phyloP scores from a whole-genome alignment of 2,797 vertebrate genomes.

The Cirrhinus molitorella region DNA sequence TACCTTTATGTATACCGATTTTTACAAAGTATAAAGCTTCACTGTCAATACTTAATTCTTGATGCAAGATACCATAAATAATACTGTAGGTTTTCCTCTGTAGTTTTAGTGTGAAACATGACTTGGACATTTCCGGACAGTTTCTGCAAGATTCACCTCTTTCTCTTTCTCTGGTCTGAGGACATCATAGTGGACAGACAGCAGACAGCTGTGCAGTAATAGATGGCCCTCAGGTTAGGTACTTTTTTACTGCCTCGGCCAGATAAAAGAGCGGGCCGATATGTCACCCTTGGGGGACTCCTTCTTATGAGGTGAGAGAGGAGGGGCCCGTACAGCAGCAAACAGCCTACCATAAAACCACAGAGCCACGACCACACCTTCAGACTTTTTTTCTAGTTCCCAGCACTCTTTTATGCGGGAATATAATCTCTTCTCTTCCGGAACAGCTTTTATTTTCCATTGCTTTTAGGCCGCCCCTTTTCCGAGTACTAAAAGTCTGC shows the following conservation, averaged over 20 bases:
- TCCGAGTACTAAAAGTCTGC: neutral
- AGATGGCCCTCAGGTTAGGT: conserved; percentile 49
- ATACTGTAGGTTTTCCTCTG: too few species aligned
- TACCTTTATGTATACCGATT: too few species aligned
- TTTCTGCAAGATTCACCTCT: neutral
- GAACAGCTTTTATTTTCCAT: conserved; percentile 19
- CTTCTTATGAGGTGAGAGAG: conserved; percentile 2
- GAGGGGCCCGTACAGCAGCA: conserved; percentile 5
- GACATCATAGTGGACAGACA: conserved; percentile 84
- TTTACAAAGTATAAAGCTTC: too few species aligned
- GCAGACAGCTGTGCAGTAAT: conserved; percentile 75
- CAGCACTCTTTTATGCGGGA: neutral
- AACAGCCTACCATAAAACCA: conserved; percentile 48
- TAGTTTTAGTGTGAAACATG: neutral
- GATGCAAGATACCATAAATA: too few species aligned
- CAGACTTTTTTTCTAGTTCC: conserved; percentile 5
- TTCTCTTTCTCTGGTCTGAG: conserved; percentile 38
- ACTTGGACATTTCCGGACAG: neutral
- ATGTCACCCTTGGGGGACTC: conserved; percentile 29
- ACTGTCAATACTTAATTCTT: too few species aligned
- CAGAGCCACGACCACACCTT: conserved; percentile 29
- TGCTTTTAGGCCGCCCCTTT: conserved; percentile 1
- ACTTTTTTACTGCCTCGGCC: conserved; percentile 41
- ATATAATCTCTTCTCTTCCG: conserved; percentile 53
- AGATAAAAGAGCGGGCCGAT: conserved; percentile 45